A percentile compares a stretch with the other conserved stretches of the same genome.
Evolutionary conservation across 2,797 vertebrate genomes (phyloP).

Genomic region (Gambusia yucatana): DNA sequence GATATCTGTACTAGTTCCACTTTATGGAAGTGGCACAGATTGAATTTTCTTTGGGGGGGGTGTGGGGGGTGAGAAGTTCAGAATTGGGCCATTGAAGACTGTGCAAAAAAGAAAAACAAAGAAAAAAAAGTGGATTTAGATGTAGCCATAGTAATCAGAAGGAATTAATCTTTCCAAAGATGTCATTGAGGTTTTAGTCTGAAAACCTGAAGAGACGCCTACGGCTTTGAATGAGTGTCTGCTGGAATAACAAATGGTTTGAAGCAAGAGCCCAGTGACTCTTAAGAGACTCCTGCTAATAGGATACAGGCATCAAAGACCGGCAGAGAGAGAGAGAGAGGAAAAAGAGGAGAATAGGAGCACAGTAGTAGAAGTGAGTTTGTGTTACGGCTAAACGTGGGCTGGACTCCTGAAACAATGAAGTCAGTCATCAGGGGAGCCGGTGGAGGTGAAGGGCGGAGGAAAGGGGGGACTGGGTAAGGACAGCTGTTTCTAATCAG

Average conservation of each 20-base stretch:
- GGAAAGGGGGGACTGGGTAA: constrained; percentile 17
- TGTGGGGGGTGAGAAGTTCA: no score
- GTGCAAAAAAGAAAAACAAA: no score
- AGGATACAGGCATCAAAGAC: background rate
- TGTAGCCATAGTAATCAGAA: background rate
- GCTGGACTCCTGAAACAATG: constrained; percentile 69
- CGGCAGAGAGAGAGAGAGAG: background rate
- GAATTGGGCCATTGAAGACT: no score
- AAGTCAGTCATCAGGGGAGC: constrained; percentile 66
- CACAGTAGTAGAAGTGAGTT: constrained; percentile 16
- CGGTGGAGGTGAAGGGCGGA: constrained; percentile 7
- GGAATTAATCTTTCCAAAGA: background rate
- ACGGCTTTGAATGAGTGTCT: background rate
- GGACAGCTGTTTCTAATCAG: constrained; percentile 84
- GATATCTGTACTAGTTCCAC: no score
- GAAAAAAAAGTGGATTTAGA: no score
- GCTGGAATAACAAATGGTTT: background rate
- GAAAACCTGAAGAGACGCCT: background rate
- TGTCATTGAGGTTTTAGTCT: background rate
- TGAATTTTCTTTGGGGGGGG: no score
- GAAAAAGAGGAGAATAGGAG: background rate
- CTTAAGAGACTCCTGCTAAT: background rate
- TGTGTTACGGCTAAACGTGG: constrained; percentile 39
- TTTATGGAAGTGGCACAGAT: no score
- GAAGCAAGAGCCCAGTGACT: background rate